Base-by-base conservation (phyloP, 53 echinoderm and acorn worm species). In the Apostichopus leukothele region DNA sequence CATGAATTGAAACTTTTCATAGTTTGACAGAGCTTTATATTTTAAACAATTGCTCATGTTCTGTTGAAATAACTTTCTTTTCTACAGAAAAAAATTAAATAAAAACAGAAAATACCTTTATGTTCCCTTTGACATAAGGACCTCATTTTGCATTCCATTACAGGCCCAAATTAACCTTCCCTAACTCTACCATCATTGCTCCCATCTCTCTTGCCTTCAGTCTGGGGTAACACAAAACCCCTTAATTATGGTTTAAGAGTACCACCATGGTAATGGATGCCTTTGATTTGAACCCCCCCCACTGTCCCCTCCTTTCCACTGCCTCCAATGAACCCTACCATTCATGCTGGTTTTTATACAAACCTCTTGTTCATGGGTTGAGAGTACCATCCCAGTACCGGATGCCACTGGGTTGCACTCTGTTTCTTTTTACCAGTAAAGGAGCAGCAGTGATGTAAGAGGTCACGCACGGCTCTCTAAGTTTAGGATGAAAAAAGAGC, bases 221-320 rank as follows among this genome's bases (percentile, higher is more conserved):
- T 39, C 39, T 39, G 39, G 39, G 39, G 39, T 27, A 27, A 1
- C 1, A 27, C 27, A 27, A 27, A 27, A 27, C 27, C 94, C 92
- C 85, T 95, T 96, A 83, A 95, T 95, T 13, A 91, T 90, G 22
- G 94, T 88, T 54, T 95, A 92, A 14, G 94, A 95, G 79, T 93
- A 95, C 97, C 95, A 96, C 10, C 97, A 95, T 1, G 95, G 88
- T 0, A 95, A 93, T 19, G 97, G 97, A 83, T 96, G 97, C 97
- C 97, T 95, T 20, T 95, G 95, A 22, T 93, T 92, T 0, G 95
- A 90, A 74, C 91, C 27, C 39, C 39, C 39, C 3, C 39, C 25
- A 25, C 25, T 25, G 25, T 25, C 39, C 39, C 39, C 39, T 3
- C 39, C 39, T 0, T 3, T 39, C 39, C 0, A 39, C 3, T 27